Conservation (phyloP, 37 sponge, comb jelly and placozoan genomes). For the Beroe forskalii region DNA sequence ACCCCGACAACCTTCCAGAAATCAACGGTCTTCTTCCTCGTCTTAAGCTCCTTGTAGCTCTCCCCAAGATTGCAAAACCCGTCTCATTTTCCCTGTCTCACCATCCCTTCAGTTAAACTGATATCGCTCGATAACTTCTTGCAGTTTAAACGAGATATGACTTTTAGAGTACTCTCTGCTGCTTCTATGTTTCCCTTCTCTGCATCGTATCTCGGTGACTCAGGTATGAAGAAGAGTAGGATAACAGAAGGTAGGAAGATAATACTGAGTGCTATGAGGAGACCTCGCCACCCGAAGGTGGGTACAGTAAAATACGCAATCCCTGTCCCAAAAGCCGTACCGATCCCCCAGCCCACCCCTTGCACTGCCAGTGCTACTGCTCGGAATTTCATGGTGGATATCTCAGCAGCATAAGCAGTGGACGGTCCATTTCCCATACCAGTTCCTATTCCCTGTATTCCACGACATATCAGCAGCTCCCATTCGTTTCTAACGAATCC, state of each 20-base stretch:
- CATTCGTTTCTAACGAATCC: neutral
- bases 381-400: neutral
- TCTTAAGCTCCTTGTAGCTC: neutral
- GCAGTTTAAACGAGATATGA: neutral
- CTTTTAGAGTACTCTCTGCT: neutral
- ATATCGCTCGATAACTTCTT: too few relatives aligned
- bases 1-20: neutral
- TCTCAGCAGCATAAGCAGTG: slow-evolving; percentile 10
- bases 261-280: neutral
- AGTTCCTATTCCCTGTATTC: neutral
- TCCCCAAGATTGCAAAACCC: neutral
- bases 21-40: neutral
- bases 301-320: neutral
- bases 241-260: neutral
- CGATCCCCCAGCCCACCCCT: neutral
- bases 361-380: neutral
- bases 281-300: neutral
- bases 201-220: neutral
- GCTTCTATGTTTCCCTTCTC: neutral
- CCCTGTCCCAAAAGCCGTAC: neutral
- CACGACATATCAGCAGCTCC: neutral
- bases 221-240: neutral
- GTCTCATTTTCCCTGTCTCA: neutral
- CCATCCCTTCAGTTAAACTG: too few relatives aligned
- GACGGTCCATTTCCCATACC: slow-evolving; percentile 24